Percentiles rank a stretch among this genome's conserved stretches.
Evolutionary conservation across 2,113 vertebrate genomes (phyloP).

Genomic region (Talpa occidentalis): DNA sequence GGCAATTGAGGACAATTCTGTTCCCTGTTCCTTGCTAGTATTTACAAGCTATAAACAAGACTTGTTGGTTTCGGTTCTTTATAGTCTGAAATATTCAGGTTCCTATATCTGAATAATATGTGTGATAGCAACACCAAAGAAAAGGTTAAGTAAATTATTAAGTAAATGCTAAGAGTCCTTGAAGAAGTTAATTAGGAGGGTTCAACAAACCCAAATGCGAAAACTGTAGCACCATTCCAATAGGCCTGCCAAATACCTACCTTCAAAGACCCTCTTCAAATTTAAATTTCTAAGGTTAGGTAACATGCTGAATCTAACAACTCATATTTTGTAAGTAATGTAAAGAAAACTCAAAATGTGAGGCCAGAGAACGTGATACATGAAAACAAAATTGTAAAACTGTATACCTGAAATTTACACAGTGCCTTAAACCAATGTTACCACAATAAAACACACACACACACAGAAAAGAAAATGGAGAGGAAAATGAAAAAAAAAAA

Average conservation of each 20-base stretch:
- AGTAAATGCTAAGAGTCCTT: not conserved
- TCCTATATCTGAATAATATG: not conserved
- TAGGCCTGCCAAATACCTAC: not conserved
- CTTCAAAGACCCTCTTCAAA: constrained; percentile 37
- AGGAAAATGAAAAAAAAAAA: constrained; percentile 38
- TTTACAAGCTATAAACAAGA: constrained; percentile 34
- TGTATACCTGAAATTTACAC: not conserved
- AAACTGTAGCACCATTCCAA: not conserved
- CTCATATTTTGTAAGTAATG: not conserved
- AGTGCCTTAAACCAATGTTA: not conserved
- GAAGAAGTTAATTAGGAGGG: not conserved
- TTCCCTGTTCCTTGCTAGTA: not conserved
- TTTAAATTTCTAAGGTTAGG: constrained; percentile 26
- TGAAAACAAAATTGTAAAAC: not conserved
- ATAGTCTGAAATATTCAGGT: not conserved
- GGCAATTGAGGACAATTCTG: not conserved
- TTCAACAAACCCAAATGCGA: constrained; percentile 4
- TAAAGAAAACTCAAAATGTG: not conserved
- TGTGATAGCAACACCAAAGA: not conserved
- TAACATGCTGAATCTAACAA: not conserved
- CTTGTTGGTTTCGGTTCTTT: constrained; percentile 30
- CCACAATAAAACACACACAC: not conserved
- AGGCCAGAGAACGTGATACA: not conserved
- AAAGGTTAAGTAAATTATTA: not conserved
- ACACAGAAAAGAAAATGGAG: not conserved